Percentiles rank a stretch among this genome's conserved stretches.
These are phyloP conservation scores for Typhlichthys subterraneus DNA, from an alignment of 2,797 vertebrate species.

Conservation along the genomic window DNA sequence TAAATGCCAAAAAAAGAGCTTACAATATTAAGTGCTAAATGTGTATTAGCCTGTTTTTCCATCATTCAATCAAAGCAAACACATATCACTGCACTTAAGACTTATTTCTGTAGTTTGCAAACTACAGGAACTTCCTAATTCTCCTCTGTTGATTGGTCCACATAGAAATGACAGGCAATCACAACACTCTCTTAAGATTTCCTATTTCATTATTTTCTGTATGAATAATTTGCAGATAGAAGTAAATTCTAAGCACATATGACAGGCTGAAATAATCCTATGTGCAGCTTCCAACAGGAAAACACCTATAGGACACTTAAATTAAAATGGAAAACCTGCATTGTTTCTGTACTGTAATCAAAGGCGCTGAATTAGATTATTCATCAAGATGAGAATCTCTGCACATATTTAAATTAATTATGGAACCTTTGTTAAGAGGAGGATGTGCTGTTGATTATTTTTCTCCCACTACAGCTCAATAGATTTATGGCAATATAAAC, in stretches of 20 bases:
- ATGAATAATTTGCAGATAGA: too few relatives aligned
- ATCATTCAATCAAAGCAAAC: not conserved
- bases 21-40: not conserved
- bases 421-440: constrained; percentile 5
- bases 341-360: constrained; percentile 49
- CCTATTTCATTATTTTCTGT: too few relatives aligned
- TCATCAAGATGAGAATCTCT: constrained; percentile 40
- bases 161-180: constrained; percentile 13
- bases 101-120: constrained; percentile 1
- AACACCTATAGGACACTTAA: not conserved
- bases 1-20: too few relatives aligned
- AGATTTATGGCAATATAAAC: constrained; percentile 59
- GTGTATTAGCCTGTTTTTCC: not conserved
- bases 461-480: constrained; percentile 1
- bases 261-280: not conserved
- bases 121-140: not conserved
- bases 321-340: constrained; percentile 20
- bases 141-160: constrained; percentile 15
- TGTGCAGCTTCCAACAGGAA: not conserved
- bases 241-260: too few relatives aligned
- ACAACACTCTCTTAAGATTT: too few relatives aligned
- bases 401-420: constrained; percentile 43
- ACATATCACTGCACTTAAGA: not conserved
- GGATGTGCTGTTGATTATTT: constrained; percentile 7
- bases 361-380: constrained; percentile 44